Evolutionary conservation across 2,113 vertebrate genomes (phyloP).

Genomic region (Ophthalmolycus amberensis): DNA sequence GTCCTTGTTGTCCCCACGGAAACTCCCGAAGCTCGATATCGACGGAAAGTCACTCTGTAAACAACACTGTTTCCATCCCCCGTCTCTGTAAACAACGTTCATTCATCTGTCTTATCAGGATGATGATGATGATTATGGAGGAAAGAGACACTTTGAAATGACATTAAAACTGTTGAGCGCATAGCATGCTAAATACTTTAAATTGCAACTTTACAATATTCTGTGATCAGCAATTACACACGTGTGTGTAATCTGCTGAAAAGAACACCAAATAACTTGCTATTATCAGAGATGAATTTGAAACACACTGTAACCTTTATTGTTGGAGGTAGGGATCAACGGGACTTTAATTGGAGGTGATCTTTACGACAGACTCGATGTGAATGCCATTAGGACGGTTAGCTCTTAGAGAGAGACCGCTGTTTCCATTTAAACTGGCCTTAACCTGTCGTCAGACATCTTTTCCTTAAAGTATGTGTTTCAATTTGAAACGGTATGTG

Average conservation of each 20-base stretch:
- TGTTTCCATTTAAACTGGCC: slow-evolving; percentile 17
- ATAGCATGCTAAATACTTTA: slow-evolving; percentile 7
- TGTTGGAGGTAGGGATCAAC: background rate
- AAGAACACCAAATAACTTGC: background rate
- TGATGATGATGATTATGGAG: slow-evolving; percentile 25
- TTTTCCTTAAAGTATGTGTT: background rate
- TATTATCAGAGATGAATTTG: background rate
- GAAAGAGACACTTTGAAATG: slow-evolving; percentile 43
- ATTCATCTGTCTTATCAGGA: slow-evolving; percentile 56
- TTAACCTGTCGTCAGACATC: background rate
- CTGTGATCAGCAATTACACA: background rate
- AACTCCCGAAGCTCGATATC: slow-evolving; percentile 42
- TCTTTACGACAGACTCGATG: background rate
- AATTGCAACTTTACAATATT: background rate
- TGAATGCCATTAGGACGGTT: slow-evolving; percentile 25
- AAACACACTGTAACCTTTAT: background rate
- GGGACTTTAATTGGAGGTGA: slow-evolving; percentile 10
- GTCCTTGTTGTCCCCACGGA: slow-evolving; percentile 25
- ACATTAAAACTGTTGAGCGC: slow-evolving; percentile 40
- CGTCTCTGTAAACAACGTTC: slow-evolving; percentile 44
- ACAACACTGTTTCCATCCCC: slow-evolving; percentile 25
- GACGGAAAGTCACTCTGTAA: slow-evolving; percentile 41
- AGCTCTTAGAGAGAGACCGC: slow-evolving; percentile 27
- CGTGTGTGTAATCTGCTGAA: background rate
- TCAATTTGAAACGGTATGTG: background rate